Evolutionary conservation across 2,888 invertebrate species (phyloP), one percentile per base, ranked within the genome.

Genomic region (Dugesia japonica): DNA sequence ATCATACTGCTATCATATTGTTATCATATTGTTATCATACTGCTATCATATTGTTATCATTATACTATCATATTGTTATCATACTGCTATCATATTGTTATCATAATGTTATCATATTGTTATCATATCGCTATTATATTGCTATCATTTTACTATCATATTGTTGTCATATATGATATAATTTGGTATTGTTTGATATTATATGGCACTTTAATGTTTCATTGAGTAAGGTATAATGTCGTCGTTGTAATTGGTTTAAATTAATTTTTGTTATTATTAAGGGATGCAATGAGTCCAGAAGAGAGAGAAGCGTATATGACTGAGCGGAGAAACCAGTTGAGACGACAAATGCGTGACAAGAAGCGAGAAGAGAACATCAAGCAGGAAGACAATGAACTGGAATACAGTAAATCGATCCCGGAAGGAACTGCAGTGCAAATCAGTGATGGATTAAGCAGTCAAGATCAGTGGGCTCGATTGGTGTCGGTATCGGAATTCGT

Each of bases 401-500:
- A 56, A 23, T n/a, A 56, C n/a, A n/a, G 9, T 4, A n/a, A n/a
- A n/a, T 7, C 4, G n/a, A 7, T 56, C n/a, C 56, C 56, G 17
- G 23, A 23, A 20, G 56, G 56, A 20, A 56, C 56, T 20, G 9
- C 56, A 23, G n/a, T 56, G 4, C n/a, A 4, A 9, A n/a, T 56
- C n/a, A n/a, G n/a, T n/a, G 56, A 23, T 9, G 56, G 56, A 4
- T 1, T 1, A 4, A n/a, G 4, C 4, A 56, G 56, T n/a, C 56
- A 56, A 7, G 56, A 56, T 23, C 56, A 56, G 17, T 56, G 56
- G 56, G 56, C 56, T 4, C 56, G 56, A 56, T 56, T 56, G 56
- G 56, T 56, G n/a, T 56, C 56, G n/a, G 56, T 56, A 7, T 20
- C 9, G 1, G 84, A 85, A 79, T 85, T 85, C 78, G 81, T 85